Conservation (phyloP, 2,113 vertebrate species). For the Cavia porcellus region DNA sequence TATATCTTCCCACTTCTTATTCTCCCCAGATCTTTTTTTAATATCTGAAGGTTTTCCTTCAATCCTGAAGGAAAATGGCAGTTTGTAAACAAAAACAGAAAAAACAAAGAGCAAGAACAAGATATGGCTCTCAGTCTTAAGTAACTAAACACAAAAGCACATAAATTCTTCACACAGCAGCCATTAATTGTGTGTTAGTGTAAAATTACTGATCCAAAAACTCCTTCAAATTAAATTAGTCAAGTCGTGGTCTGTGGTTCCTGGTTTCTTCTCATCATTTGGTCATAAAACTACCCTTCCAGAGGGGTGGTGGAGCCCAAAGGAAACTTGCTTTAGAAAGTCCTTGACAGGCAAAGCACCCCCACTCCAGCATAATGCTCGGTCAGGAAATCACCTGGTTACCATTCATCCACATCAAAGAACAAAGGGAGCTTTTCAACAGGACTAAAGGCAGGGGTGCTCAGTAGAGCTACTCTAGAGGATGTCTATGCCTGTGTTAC, state of each 20-base stretch:
- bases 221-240: not conserved
- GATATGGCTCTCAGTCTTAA: not conserved
- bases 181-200: not conserved
- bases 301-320: not conserved
- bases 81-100: not conserved
- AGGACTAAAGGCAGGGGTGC: not conserved
- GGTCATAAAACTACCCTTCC: not conserved
- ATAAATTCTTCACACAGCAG: not conserved
- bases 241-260: not conserved
- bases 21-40: not conserved
- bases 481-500: not conserved
- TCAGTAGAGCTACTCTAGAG: not conserved
- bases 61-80: not conserved
- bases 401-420: not conserved
- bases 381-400: not conserved
- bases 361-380: not conserved
- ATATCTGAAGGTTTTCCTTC: not conserved
- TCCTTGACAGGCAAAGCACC: not conserved
- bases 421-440: not conserved
- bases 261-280: not conserved
- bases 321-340: not conserved
- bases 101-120: not conserved
- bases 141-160: not conserved
- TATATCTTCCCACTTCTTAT: not conserved
- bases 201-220: not conserved